These are phyloP conservation scores for Chironomus tentans DNA, from an alignment of 2,888 invertebrate genomes.

Conservation along the genomic window DNA sequence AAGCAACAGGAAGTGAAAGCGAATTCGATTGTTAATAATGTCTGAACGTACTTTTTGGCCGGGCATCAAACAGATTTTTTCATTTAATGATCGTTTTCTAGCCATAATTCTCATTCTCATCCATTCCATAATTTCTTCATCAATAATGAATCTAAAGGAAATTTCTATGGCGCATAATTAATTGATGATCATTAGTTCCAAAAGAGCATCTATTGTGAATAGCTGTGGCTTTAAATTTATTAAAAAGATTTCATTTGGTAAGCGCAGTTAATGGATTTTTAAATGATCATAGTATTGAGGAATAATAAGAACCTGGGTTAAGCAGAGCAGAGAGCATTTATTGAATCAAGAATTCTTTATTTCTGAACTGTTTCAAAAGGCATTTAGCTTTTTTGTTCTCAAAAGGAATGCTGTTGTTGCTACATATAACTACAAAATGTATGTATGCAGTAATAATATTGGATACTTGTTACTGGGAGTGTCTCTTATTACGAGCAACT, in stretches of 20 bases:
- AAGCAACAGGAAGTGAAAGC: slow-evolving; percentile 23
- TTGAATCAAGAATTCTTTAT: not conserved
- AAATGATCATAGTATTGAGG: not conserved
- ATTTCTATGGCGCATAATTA: not conserved
- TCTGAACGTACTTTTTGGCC: not conserved
- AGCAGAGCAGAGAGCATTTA: not conserved
- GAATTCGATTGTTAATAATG: not conserved
- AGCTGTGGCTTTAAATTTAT: not conserved
- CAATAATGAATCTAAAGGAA: not conserved
- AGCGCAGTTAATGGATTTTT: not conserved
- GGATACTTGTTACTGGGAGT: not conserved
- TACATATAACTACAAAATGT: not conserved
- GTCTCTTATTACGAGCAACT: not conserved
- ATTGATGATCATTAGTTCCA: not conserved
- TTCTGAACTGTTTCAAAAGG: not conserved
- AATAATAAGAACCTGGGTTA: not conserved
- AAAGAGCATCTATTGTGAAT: not conserved
- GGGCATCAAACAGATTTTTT: not conserved
- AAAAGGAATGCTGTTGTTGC: not conserved
- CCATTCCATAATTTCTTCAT: not conserved
- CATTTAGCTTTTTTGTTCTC: not conserved
- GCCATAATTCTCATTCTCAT: not conserved
- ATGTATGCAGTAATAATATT: not conserved
- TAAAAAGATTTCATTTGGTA: not conserved
- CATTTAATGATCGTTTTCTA: not conserved